A percentile compares a stretch with the other conserved stretches of the same genome.
phyloP scores from a whole-genome alignment of 2,113 vertebrate species.

The Hydropotes inermis region DNA sequence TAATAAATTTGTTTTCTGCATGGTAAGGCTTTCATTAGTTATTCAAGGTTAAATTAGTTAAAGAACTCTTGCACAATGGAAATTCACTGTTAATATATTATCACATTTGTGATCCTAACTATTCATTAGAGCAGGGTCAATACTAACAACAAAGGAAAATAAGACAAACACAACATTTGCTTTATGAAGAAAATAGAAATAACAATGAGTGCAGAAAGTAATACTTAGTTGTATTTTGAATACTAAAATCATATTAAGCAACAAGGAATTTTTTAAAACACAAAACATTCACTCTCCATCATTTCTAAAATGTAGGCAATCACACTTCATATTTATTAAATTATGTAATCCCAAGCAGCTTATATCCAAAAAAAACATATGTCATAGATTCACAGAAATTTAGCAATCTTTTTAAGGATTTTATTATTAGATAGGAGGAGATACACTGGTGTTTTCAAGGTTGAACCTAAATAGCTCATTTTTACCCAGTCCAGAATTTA shows the following conservation, averaged over 20 bases:
- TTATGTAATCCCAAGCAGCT: background rate
- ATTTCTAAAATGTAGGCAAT: background rate
- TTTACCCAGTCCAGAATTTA: background rate
- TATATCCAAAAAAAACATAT: background rate
- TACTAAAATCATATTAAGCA: background rate
- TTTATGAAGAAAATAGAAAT: conserved; percentile 1
- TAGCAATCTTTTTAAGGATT: background rate
- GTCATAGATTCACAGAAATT: background rate
- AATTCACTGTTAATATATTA: background rate
- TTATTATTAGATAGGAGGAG: background rate
- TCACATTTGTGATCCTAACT: background rate
- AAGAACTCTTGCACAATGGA: background rate
- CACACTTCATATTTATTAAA: background rate
- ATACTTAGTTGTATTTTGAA: background rate
- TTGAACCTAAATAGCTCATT: background rate
- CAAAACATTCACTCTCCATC: background rate
- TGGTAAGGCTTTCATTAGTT: background rate
- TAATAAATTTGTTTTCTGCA: background rate
- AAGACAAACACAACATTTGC: background rate
- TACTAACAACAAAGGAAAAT: background rate
- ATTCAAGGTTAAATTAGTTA: background rate
- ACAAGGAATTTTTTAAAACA: background rate
- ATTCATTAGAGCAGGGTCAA: background rate
- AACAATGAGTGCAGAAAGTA: background rate
- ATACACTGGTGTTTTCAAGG: background rate